Base-by-base conservation (phyloP, 2,888 invertebrate species). In the Hydraecia micacea region DNA sequence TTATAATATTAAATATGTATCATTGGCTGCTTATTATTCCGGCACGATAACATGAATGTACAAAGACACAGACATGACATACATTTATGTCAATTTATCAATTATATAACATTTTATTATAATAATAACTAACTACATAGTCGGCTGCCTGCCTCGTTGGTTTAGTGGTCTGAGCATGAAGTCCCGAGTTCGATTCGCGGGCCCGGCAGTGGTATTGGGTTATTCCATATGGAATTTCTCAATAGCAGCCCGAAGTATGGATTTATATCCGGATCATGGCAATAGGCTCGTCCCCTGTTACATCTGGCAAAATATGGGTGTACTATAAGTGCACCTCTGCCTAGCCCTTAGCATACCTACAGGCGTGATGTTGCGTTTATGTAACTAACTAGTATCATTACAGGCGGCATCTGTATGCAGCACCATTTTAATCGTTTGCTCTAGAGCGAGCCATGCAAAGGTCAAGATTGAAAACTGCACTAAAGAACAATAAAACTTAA, bases 381-480 rank as follows among this genome's bases (percentile, higher is more conserved):
- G 49, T 49, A 49, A 49, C 18, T 49, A 49, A 49, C 49, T 18
- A n/a, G 13, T n/a, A 60, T 28, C 18, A 32, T 15, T 42, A 42
- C 15, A 36, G 18, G 18, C 2, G 1, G 11, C 28, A 13, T n/a
- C 3, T 9, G 11, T 13, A 63, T 52, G 46, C 42, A n/a, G 25
- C 21, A 42, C 25, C 25, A 39, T 49, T n/a, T 21, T 65, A 49
- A 79, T 58, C 1, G 65, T 58, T 49, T 1, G 21, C 28, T 46
- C 18, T 49, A n/a, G 8, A n/a, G 55, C 55, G 21, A 39, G n/a
- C 11, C 36, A 46, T 1, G 52, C 58, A 42, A 52, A 60, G 81
- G 75, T 74, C 81, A 66, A 74, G 58, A 42, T 42, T 60, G 9
- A 63, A 46, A 66, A 8, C 2, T 39, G 7, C 39, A 65, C 52